Evolutionary conservation across 2,797 vertebrate genomes (phyloP).

Genomic region (Echiichthys vipera): DNA sequence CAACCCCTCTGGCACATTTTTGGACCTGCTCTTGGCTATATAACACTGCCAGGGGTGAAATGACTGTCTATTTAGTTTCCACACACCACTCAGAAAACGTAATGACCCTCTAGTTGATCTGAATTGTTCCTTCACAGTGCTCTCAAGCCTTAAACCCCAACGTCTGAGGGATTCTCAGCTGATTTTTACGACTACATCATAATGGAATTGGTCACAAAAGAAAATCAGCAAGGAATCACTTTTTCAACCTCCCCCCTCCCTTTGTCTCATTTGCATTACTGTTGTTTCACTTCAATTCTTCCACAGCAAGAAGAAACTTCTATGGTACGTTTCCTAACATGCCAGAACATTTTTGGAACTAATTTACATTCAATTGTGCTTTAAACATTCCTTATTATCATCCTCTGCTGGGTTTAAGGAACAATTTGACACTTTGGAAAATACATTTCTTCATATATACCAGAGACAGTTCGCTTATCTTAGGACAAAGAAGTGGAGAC

Average conservation of each 20-base stretch:
- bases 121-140: conserved; percentile 25
- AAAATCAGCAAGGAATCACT: not conserved
- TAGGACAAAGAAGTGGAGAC: not conserved
- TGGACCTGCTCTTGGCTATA: conserved; percentile 29
- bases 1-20: conserved; percentile 15
- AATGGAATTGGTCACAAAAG: conserved; percentile 30
- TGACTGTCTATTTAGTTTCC: conserved; percentile 34
- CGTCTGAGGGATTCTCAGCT: conserved; percentile 27
- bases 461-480: not conserved
- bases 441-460: not conserved
- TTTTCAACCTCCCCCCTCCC: not conserved
- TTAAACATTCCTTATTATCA: not conserved
- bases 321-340: not conserved
- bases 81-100: conserved; percentile 41
- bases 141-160: conserved; percentile 12
- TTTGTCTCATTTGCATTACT: conserved; percentile 15
- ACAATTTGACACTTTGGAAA: not conserved
- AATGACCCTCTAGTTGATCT: conserved; percentile 48
- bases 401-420: not conserved
- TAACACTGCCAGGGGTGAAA: conserved; percentile 38
- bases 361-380: not conserved
- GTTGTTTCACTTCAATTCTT: conserved; percentile 3
- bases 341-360: not conserved
- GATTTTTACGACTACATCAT: conserved; percentile 15
- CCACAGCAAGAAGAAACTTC: not conserved